These are phyloP conservation scores for Stenichneumon culpator DNA, from an alignment of 2,888 invertebrate species.

Conservation along the genomic window DNA sequence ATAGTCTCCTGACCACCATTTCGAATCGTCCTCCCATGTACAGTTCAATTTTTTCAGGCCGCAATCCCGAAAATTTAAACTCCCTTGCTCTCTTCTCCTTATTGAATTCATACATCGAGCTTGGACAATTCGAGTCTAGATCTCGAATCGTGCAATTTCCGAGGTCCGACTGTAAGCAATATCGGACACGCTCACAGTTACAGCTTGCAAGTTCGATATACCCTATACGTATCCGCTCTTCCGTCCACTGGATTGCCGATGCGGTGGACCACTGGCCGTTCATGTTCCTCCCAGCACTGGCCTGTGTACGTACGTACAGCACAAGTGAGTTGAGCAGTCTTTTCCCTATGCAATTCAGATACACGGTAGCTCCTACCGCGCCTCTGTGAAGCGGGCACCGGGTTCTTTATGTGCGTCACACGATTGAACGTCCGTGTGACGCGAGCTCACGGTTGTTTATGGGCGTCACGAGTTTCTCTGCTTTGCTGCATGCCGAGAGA, in stretches of 20 bases:
- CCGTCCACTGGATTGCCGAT: slow-evolving; percentile 10
- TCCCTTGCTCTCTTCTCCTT: neutral
- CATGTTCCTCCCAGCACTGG: neutral
- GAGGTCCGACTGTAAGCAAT: neutral
- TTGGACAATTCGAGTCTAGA: neutral
- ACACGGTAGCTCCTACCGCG: neutral
- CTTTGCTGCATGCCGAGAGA: slow-evolving; percentile 23
- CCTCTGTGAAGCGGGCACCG: slow-evolving; percentile 9
- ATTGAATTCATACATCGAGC: neutral
- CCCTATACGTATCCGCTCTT: neutral
- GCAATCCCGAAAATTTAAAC: neutral
- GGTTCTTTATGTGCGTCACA: slow-evolving; percentile 64
- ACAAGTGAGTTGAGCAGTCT: neutral
- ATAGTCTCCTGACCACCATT: slow-evolving; percentile 42
- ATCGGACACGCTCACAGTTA: neutral
- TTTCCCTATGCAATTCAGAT: slow-evolving; percentile 6
- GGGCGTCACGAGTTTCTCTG: slow-evolving; percentile 57
- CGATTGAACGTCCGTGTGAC: slow-evolving; percentile 56
- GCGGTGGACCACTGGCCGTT: slow-evolving; percentile 15
- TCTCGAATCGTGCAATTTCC: neutral
- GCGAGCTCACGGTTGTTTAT: slow-evolving; percentile 60
- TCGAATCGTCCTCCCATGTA: slow-evolving; percentile 10
- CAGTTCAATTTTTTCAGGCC: neutral
- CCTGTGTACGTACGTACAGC: neutral
- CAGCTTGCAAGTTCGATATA: neutral